Evolutionary conservation across 2,888 invertebrate genomes (phyloP).

Genomic region (Eristalis pertinax): DNA sequence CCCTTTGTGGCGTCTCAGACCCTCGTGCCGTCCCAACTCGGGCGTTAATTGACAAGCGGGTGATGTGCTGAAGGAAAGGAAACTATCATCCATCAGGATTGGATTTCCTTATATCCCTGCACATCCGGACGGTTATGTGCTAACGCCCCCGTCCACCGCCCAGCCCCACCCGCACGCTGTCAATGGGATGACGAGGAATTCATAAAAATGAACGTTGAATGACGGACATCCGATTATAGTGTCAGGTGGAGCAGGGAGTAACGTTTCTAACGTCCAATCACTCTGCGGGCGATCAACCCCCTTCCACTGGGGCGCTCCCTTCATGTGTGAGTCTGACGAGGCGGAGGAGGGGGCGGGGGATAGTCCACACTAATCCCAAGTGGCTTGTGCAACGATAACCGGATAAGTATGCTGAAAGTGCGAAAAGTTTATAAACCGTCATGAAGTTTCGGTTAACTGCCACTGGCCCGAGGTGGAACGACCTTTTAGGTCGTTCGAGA

Average conservation of each 20-base stretch:
- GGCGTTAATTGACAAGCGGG: not conserved
- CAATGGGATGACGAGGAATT: not conserved
- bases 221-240: conserved; percentile 9
- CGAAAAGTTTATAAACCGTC: not conserved
- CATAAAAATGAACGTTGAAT: conserved; percentile 13
- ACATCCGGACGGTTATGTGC: not conserved
- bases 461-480: not conserved
- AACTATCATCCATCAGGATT: not conserved
- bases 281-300: not conserved
- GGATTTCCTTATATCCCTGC: not conserved
- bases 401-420: not conserved
- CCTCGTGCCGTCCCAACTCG: not conserved
- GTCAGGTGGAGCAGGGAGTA: not conserved
- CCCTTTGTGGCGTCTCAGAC: no score
- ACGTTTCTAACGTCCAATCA: not conserved
- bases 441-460: not conserved
- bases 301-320: not conserved
- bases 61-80: not conserved
- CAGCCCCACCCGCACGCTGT: not conserved
- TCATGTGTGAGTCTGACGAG: not conserved
- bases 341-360: not conserved
- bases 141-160: not conserved
- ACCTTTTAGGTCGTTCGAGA: not conserved
- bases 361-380: not conserved
- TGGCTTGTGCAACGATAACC: not conserved